Evolutionary conservation across 2,113 vertebrate species (phyloP).

Genomic region (Eptesicus fuscus): DNA sequence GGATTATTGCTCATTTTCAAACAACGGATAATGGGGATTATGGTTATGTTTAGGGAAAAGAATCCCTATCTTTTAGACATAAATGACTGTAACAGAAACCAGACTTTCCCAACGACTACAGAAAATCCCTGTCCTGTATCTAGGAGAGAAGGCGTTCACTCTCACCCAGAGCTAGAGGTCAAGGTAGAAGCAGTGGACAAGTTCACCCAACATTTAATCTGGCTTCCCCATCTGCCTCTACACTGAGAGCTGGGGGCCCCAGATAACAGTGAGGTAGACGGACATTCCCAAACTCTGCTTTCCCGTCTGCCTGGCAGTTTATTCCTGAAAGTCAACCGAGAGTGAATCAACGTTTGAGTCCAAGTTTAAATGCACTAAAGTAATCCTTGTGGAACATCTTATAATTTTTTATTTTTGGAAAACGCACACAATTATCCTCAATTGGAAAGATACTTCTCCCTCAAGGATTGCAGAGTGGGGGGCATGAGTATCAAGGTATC

Average conservation of each 20-base stretch:
- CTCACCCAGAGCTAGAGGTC: background rate
- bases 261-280: background rate
- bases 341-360: background rate
- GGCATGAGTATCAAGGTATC: background rate
- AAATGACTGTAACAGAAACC: background rate
- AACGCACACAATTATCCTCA: background rate
- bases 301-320: background rate
- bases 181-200: background rate
- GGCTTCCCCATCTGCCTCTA: background rate
- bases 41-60: background rate
- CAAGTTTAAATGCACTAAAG: background rate
- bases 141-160: background rate
- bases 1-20: background rate
- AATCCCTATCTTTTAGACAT: background rate
- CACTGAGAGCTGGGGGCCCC: background rate
- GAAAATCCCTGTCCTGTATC: background rate
- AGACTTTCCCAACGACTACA: background rate
- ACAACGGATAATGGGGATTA: background rate
- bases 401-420: constrained; percentile 18
- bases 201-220: background rate
- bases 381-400: background rate
- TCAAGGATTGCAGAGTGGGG: background rate
- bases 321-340: background rate
- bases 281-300: background rate
- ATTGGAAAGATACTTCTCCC: background rate